Base-by-base conservation (phyloP, 2,797 vertebrate species). In the Chelidonichthys spinosus region DNA sequence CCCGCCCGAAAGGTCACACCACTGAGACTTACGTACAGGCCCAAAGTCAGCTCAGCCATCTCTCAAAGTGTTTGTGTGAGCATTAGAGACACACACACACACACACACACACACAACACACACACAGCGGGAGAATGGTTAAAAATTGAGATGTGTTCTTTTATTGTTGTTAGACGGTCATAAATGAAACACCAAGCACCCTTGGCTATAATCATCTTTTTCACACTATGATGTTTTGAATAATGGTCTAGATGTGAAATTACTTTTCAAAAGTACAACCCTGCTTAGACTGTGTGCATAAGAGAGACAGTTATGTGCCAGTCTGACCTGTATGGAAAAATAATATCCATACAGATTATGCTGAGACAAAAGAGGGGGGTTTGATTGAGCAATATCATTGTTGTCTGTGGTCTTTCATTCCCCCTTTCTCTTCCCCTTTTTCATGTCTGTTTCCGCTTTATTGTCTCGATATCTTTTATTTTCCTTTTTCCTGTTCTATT, bases 1-100 rank as follows among this genome's bases (percentile, higher is more conserved):
- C 89, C 81, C 56, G 49, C 79, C 76, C 46, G 0, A 84, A 83
- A 92, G 90, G 92, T 94, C 92, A 87, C 75, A 73, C 84, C 71
- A 4, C 81, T 60, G 82, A 84, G 87, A 90, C 86, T 83, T 76
- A 8, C 81, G 72, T 63, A 63, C 46, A 15, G 68, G 58, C 83
- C 85, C 83, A 74, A 77, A 90, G 87, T 89, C 83, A 85, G 83
- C 74, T 66, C 67, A 44, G 69, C 78, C 52, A 56, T 79, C 78
- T 72, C 63, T 84, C 72, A 74, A 49, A 81, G 61, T 76, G 64
- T 58, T 42, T 46, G 40, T 44, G 32, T 17, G 7, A 4, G 17
- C 17, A 14, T 17, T 13, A 2, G 56, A 13, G 15, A 36, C 3
- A 47, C 1, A 49, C 11, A 33, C 32, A 68, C 43, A 50, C 54